Percentiles rank a stretch among this genome's conserved stretches.
Evolutionary conservation across 2,113 vertebrate species (phyloP).

Genomic region (Tetraodon nigroviridis): DNA sequence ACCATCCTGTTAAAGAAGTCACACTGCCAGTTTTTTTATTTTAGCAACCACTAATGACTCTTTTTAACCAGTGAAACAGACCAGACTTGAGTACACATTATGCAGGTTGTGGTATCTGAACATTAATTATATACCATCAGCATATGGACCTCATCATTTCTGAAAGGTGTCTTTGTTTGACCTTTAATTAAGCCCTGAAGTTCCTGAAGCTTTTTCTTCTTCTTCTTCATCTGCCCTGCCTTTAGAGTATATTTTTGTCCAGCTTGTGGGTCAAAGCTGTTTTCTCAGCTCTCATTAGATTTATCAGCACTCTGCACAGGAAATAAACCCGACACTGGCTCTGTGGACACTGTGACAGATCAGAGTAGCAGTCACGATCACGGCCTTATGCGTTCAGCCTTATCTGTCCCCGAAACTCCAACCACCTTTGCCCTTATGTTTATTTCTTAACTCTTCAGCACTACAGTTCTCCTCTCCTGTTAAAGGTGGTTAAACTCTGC

Average conservation of each 20-base stretch:
- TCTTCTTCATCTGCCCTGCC: not conserved
- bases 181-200: not conserved
- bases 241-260: constrained; percentile 13
- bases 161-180: too few species aligned
- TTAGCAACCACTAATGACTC: too few species aligned
- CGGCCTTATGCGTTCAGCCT: constrained; percentile 67
- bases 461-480: constrained; percentile 27
- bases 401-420: constrained; percentile 33
- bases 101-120: too few species aligned
- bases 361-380: constrained; percentile 48
- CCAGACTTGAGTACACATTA: too few species aligned
- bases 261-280: constrained; percentile 6
- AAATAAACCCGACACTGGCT: constrained; percentile 35
- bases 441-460: constrained; percentile 37
- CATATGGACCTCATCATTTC: too few species aligned
- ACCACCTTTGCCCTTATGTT: constrained; percentile 32
- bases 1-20: not conserved
- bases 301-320: constrained; percentile 7
- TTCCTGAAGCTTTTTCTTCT: not conserved
- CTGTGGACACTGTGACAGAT: constrained; percentile 58
- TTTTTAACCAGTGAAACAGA: too few species aligned
- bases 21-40: not conserved
- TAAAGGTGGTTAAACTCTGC: constrained; percentile 13
- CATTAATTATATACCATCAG: too few species aligned
- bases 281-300: constrained; percentile 7